These are phyloP conservation scores for Epirrhoe tristata DNA, from an alignment of 2,888 invertebrate species.

Conservation along the genomic window DNA sequence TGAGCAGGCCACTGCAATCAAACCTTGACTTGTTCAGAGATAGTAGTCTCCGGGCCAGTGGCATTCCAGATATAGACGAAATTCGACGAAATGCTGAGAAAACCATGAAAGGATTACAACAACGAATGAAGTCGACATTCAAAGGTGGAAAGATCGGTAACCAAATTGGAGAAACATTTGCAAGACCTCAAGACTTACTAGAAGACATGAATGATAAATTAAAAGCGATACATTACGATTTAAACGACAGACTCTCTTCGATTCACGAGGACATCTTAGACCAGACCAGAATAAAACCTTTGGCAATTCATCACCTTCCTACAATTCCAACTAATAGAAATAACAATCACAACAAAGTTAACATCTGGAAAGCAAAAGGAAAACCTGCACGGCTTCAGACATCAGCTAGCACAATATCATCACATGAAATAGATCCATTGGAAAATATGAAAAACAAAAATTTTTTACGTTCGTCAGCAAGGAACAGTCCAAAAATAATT, in stretches of 20 bases:
- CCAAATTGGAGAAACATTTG: constrained; percentile 46
- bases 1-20: constrained; percentile 47
- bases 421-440: constrained; percentile 24
- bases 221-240: constrained; percentile 64
- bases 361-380: constrained; percentile 29
- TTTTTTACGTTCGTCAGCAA: constrained; percentile 11
- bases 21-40: constrained; percentile 44
- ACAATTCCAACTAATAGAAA: constrained; percentile 17
- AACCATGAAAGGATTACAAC: constrained; percentile 58
- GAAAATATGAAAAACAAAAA: constrained; percentile 13
- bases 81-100: constrained; percentile 58
- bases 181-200: constrained; percentile 57
- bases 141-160: constrained; percentile 44
- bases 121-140: constrained; percentile 55
- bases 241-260: constrained; percentile 65
- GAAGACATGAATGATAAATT: constrained; percentile 70
- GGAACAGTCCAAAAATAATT: constrained; percentile 13
- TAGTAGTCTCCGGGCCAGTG: constrained; percentile 22
- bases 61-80: constrained; percentile 48
- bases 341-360: constrained; percentile 28
- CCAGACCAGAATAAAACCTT: constrained; percentile 46
- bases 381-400: constrained; percentile 37
- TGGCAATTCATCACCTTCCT: constrained; percentile 28
- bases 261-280: constrained; percentile 61
- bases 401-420: constrained; percentile 29